phyloP scores from a whole-genome alignment of 2,888 invertebrate genomes.

The Volucella bombylans region DNA sequence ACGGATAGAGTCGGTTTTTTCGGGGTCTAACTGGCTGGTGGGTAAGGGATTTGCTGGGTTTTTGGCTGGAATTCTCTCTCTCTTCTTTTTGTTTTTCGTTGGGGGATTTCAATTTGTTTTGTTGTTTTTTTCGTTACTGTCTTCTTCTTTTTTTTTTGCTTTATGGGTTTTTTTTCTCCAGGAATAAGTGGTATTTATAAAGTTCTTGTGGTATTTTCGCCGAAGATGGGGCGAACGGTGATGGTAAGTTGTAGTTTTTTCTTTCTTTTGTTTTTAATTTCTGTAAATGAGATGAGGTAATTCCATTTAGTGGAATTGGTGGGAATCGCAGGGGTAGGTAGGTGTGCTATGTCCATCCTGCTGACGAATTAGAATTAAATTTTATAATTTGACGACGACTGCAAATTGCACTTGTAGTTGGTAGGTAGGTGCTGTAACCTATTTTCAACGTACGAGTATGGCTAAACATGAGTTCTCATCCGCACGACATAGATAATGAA shows the following conservation, averaged over 20 bases:
- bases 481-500: no score
- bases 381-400: no score
- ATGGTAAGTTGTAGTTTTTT: constrained; percentile 9
- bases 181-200: constrained; percentile 40
- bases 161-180: constrained; percentile 1
- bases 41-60: constrained; percentile 50
- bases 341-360: background rate
- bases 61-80: constrained; percentile 62
- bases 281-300: constrained; percentile 50
- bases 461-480: no score
- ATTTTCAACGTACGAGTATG: no score
- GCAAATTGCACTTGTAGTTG: no score
- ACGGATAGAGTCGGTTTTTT: constrained; percentile 23
- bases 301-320: constrained; percentile 31
- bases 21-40: constrained; percentile 41
- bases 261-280: background rate
- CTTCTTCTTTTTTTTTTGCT: constrained; percentile 22
- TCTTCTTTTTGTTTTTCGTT: constrained; percentile 12
- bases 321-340: background rate
- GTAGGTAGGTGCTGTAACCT: no score
- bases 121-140: constrained; percentile 25
- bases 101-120: constrained; percentile 8
- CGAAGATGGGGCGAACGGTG: constrained; percentile 40
- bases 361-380: no score
- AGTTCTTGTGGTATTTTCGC: constrained; percentile 62